phyloP scores from a whole-genome alignment of 2,113 vertebrate genomes.

The Clinocottus analis region DNA sequence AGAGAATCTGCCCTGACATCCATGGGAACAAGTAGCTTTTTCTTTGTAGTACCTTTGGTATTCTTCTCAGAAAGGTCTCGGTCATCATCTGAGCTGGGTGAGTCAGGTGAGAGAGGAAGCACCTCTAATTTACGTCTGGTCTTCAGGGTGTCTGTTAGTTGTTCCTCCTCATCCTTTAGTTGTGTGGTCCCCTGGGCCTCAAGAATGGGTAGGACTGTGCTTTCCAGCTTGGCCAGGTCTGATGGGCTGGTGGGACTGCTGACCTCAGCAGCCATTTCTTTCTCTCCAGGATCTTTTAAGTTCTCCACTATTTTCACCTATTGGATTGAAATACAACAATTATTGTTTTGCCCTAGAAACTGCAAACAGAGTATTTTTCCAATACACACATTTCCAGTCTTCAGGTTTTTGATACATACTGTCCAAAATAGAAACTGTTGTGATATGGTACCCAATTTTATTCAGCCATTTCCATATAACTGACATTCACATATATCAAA shows the following conservation, averaged over 20 bases:
- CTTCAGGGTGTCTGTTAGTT: conserved; percentile 75
- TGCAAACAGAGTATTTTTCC: not conserved
- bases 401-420: conserved; percentile 2
- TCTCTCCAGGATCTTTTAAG: conserved; percentile 81
- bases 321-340: conserved; percentile 74
- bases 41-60: conserved; percentile 61
- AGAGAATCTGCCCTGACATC: conserved; percentile 88
- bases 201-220: conserved; percentile 94
- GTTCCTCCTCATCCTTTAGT: conserved; percentile 77
- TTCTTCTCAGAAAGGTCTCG: conserved; percentile 80
- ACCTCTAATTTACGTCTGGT: conserved; percentile 85
- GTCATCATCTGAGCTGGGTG: conserved; percentile 87
- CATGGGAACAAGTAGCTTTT: conserved; percentile 82
- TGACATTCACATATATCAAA: not conserved
- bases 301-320: conserved; percentile 82
- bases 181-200: conserved; percentile 87
- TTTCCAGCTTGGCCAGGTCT: conserved; percentile 94
- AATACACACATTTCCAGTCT: not conserved
- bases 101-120: conserved; percentile 84
- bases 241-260: conserved; percentile 91
- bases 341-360: not conserved
- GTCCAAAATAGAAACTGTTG: not conserved
- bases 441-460: not conserved
- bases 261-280: conserved; percentile 83
- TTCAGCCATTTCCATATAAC: not conserved